Percentiles rank a stretch among this genome's conserved stretches.
These are phyloP conservation scores for Porphyrio hochstetteri DNA, from an alignment of 2,113 vertebrate species.

Conservation along the genomic window DNA sequence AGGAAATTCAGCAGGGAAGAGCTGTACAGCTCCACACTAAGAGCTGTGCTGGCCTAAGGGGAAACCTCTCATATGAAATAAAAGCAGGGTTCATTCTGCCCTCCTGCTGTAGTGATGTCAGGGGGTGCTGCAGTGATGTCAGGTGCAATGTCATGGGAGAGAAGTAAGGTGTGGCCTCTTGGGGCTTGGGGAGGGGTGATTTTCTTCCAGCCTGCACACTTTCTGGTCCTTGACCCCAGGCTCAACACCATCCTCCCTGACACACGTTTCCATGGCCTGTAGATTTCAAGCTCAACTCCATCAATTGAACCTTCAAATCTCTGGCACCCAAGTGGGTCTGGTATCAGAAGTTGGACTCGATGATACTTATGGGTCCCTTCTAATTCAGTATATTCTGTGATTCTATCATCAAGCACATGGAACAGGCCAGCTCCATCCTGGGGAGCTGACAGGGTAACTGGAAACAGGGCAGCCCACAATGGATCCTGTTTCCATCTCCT, in stretches of 20 bases:
- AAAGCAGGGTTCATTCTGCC: neutral
- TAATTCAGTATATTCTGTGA: too few species aligned
- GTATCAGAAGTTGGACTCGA: too few species aligned
- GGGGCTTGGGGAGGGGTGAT: neutral
- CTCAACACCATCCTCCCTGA: neutral
- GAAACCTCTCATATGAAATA: neutral
- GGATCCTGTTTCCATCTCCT: neutral
- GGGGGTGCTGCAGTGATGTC: neutral
- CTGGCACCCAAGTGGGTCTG: neutral
- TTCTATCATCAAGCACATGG: neutral
- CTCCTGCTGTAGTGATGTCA: neutral
- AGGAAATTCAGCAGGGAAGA: neutral
- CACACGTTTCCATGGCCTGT: accelerated
- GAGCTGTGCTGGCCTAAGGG: neutral
- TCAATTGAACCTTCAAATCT: neutral
- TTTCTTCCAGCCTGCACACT: neutral
- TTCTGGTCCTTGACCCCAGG: neutral
- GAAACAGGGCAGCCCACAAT: neutral
- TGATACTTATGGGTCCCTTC: too few species aligned
- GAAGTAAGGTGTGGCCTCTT: neutral
- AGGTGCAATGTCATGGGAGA: neutral
- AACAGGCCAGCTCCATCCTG: neutral
- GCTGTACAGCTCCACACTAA: neutral
- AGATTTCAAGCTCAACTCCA: neutral
- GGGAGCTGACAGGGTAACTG: neutral